Evolutionary conservation across 2,888 invertebrate species (phyloP).

Genomic region (Aspidiotus rigidus): DNA sequence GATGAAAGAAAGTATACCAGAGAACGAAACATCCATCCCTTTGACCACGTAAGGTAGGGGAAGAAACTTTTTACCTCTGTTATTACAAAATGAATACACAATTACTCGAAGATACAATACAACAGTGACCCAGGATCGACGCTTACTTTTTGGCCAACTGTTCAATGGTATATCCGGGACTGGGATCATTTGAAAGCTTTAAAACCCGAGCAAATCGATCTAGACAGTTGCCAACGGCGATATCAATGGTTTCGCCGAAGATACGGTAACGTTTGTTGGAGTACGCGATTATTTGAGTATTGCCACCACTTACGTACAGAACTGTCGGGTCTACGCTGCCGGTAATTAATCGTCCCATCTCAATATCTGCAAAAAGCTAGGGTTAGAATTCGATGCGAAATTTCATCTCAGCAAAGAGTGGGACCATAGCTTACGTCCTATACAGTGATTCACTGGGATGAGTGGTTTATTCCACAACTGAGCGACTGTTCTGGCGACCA

Average conservation of each 20-base stretch:
- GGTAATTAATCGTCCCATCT: slow-evolving; percentile 96
- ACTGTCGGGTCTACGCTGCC: slow-evolving; percentile 91
- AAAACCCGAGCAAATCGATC: slow-evolving; percentile 93
- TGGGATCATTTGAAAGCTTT: slow-evolving; percentile 93
- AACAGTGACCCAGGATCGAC: not conserved
- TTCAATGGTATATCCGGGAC: slow-evolving; percentile 98
- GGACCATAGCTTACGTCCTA: slow-evolving; percentile 64
- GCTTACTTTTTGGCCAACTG: slow-evolving; percentile 75
- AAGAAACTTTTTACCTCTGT: slow-evolving; percentile 65
- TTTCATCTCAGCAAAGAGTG: too few relatives aligned
- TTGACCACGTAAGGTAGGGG: slow-evolving; percentile 92
- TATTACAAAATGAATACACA: not conserved
- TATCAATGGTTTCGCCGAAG: slow-evolving; percentile 98
- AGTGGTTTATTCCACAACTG: slow-evolving; percentile 92
- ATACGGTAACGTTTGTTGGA: slow-evolving; percentile 82
- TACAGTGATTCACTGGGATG: slow-evolving; percentile 95
- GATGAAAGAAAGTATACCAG: slow-evolving; percentile 86
- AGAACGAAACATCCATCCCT: slow-evolving; percentile 99
- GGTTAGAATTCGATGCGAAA: not conserved
- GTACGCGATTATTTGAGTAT: slow-evolving; percentile 94
- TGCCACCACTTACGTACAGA: slow-evolving; percentile 97
- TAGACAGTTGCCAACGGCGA: slow-evolving; percentile 95
- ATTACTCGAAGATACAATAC: not conserved
- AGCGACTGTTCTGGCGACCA: slow-evolving; percentile 89
- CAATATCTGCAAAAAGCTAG: slow-evolving; percentile 61